Conservation (phyloP, 1,140 invertebrate species). For the Drosophila pectinifera region DNA sequence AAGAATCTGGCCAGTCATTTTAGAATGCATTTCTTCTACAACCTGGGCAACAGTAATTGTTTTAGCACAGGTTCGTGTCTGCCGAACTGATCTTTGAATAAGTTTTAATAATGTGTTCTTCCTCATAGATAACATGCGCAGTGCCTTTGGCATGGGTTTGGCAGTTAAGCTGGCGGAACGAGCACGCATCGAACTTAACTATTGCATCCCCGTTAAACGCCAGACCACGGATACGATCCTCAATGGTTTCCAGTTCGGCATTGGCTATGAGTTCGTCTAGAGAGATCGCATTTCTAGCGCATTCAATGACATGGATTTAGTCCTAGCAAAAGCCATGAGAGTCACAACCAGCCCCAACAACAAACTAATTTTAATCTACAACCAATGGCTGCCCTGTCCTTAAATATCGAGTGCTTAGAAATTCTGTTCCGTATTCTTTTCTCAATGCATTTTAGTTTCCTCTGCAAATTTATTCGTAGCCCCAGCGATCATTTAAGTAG, state of each 20-base stretch:
- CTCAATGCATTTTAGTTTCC: conserved; percentile 71
- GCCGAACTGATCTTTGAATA: neutral
- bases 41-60: conserved; percentile 77
- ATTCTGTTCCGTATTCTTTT: conserved; percentile 60
- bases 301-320: conserved; percentile 37
- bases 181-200: conserved; percentile 84
- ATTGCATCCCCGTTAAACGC: conserved; percentile 73
- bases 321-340: conserved; percentile 56
- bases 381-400: conserved; percentile 33
- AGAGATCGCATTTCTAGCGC: neutral
- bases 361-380: conserved; percentile 25
- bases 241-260: conserved; percentile 83
- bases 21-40: conserved; percentile 84
- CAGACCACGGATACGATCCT: conserved; percentile 57
- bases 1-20: conserved; percentile 79
- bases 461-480: conserved; percentile 60
- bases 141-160: conserved; percentile 74
- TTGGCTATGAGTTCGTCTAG: conserved; percentile 84
- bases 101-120: neutral
- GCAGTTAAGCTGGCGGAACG: conserved; percentile 80
- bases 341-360: conserved; percentile 32
- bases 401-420: conserved; percentile 13
- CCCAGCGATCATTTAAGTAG: conserved; percentile 64
- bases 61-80: conserved; percentile 63
- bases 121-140: conserved; percentile 75